Evolutionary conservation across 2,888 invertebrate genomes (phyloP).

Genomic region (Drosophila stalkeri): DNA sequence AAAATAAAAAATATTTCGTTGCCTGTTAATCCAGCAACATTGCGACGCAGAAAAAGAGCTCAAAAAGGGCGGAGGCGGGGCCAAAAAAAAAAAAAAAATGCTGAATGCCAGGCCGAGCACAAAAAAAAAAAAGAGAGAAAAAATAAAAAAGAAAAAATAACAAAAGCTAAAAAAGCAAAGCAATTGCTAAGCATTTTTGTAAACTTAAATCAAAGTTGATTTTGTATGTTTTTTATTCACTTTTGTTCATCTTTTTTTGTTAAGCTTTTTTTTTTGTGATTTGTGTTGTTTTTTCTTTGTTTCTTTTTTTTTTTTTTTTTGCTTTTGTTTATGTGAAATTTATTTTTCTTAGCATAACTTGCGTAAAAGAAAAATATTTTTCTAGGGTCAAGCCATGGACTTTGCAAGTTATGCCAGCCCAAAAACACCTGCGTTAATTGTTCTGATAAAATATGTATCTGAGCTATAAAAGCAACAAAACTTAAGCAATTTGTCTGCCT

Average conservation of each 20-base stretch:
- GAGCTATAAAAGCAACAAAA: too few species aligned
- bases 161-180: slow-evolving; percentile 73
- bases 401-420: slow-evolving; percentile 19
- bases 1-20: slow-evolving; percentile 77
- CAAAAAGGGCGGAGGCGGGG: slow-evolving; percentile 42
- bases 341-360: slow-evolving; percentile 71
- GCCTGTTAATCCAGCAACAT: slow-evolving; percentile 76
- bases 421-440: slow-evolving; percentile 46
- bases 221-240: slow-evolving; percentile 54
- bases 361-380: slow-evolving; percentile 38
- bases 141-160: slow-evolving; percentile 18
- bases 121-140: slow-evolving; percentile 17
- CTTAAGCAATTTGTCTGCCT: not conserved
- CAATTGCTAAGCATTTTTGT: slow-evolving; percentile 81
- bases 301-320: slow-evolving; percentile 2
- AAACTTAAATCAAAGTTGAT: slow-evolving; percentile 82
- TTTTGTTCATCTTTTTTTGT: slow-evolving; percentile 13
- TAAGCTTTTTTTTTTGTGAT: slow-evolving; percentile 62
- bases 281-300: slow-evolving; percentile 49
- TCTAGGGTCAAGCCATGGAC: slow-evolving; percentile 10
- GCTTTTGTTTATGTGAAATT: slow-evolving; percentile 60
- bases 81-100: slow-evolving; percentile 25
- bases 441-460: not conserved
- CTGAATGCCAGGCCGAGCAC: slow-evolving; percentile 39
- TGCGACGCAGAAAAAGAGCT: slow-evolving; percentile 42